Conservation (phyloP, 1,140 invertebrate species). For the Procambarus virginalis region DNA sequence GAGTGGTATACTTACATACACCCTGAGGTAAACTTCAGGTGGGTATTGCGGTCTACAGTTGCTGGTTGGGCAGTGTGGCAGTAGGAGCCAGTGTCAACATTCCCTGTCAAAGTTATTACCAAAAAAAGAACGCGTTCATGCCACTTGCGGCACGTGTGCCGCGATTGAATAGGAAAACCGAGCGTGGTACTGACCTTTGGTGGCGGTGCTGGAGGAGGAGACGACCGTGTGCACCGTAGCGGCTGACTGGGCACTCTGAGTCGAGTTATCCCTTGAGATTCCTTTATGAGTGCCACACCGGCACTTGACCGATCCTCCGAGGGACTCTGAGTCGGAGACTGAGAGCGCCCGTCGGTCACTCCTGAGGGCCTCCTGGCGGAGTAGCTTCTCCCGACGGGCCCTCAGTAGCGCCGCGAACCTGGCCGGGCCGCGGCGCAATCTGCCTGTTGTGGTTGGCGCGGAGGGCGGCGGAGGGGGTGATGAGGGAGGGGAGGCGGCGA, state of each 20-base stretch:
- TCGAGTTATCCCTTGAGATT: slow-evolving; percentile 46
- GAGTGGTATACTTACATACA: no score
- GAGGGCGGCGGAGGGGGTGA: not conserved
- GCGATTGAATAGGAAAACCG: no score
- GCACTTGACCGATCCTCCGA: slow-evolving; percentile 20
- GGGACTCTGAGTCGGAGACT: slow-evolving; percentile 37
- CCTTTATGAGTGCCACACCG: slow-evolving; percentile 39
- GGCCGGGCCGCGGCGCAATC: not conserved
- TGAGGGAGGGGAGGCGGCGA: slow-evolving; percentile 38
- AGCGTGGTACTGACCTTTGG: slow-evolving; percentile 30
- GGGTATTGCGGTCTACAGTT: no score
- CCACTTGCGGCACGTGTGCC: no score
- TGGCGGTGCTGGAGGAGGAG: slow-evolving; percentile 13
- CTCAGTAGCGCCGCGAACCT: slow-evolving; percentile 37
- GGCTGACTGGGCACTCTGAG: slow-evolving; percentile 44
- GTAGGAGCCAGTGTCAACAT: no score
- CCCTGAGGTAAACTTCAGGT: no score
- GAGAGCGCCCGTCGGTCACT: slow-evolving; percentile 9
- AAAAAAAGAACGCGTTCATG: no score
- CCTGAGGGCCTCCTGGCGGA: not conserved
- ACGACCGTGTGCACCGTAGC: slow-evolving; percentile 45
- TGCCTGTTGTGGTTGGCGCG: not conserved
- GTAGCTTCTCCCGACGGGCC: slow-evolving; percentile 15
- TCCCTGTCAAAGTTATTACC: no score
- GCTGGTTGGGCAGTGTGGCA: no score